These are phyloP conservation scores for Drosophila neutralis DNA, from an alignment of 2,888 invertebrate genomes.

Conservation along the genomic window DNA sequence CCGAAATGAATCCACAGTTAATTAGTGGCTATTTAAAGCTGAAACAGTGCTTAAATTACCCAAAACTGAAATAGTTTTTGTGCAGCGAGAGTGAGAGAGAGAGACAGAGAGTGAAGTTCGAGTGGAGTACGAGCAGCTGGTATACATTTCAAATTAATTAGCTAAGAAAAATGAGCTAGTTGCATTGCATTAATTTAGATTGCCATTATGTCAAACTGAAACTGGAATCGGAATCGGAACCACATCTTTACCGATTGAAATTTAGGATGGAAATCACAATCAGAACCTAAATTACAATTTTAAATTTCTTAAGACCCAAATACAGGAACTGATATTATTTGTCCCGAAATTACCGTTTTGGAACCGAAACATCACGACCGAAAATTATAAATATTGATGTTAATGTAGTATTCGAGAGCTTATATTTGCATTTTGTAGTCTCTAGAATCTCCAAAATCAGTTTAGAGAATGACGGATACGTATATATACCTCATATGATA, in stretches of 20 bases:
- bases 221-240: not conserved
- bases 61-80: slow-evolving; percentile 3
- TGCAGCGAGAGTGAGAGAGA: not conserved
- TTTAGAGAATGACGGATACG: too few relatives aligned
- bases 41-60: not conserved
- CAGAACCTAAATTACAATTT: not conserved
- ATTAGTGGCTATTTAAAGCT: slow-evolving; percentile 4
- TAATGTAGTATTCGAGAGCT: too few relatives aligned
- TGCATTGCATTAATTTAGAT: not conserved
- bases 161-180: not conserved
- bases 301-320: not conserved
- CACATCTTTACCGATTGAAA: not conserved
- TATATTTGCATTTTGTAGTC: too few relatives aligned
- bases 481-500: too few relatives aligned
- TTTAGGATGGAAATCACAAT: not conserved
- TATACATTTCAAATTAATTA: not conserved
- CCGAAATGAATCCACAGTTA: slow-evolving; percentile 17
- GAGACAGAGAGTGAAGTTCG: not conserved
- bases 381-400: not conserved
- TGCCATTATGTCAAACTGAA: not conserved
- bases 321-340: not conserved
- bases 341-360: not conserved
- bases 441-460: too few relatives aligned
- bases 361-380: not conserved
- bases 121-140: not conserved